These are phyloP conservation scores for Phalera bucephala DNA, from an alignment of 2,888 invertebrate genomes.

Conservation along the genomic window DNA sequence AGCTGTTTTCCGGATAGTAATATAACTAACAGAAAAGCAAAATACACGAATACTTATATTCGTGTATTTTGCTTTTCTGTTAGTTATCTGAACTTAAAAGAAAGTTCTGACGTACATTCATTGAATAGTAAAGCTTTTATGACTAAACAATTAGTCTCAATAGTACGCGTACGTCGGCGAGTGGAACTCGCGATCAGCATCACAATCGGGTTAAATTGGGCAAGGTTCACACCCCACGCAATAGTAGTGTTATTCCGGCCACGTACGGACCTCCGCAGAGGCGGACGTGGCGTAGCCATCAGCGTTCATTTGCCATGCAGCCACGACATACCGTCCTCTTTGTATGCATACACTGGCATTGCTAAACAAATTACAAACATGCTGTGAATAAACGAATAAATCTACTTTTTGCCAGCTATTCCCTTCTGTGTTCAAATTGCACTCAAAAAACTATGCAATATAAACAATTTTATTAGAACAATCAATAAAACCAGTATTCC, in stretches of 20 bases:
- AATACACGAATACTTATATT: no score
- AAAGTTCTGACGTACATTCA: no score
- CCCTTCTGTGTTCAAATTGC: conserved; percentile 8
- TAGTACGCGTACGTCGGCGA: conserved; percentile 8
- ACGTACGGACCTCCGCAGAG: conserved; percentile 68
- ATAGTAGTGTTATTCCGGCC: conserved; percentile 49
- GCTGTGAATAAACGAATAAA: conserved; percentile 23
- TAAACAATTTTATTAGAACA: conserved; percentile 8
- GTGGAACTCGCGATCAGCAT: conserved; percentile 20
- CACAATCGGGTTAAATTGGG: conserved; percentile 43
- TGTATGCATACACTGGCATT: conserved; percentile 26
- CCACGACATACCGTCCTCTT: conserved; percentile 27
- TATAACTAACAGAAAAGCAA: no score
- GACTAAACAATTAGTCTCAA: conserved; percentile 22
- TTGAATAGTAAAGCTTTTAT: no score
- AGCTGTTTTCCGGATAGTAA: no score
- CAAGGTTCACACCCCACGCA: conserved; percentile 43
- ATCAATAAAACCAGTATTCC: conserved; percentile 20
- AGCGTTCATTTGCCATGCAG: conserved; percentile 41
- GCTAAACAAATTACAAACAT: conserved; percentile 29
- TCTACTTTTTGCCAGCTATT: conserved; percentile 12
- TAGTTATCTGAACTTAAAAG: no score
- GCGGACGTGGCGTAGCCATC: conserved; percentile 62
- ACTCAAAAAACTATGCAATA: conserved; percentile 20
- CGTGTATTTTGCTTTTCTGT: no score